Conservation (phyloP, 1,140 invertebrate genomes). For the Tachypleus tridentatus region DNA sequence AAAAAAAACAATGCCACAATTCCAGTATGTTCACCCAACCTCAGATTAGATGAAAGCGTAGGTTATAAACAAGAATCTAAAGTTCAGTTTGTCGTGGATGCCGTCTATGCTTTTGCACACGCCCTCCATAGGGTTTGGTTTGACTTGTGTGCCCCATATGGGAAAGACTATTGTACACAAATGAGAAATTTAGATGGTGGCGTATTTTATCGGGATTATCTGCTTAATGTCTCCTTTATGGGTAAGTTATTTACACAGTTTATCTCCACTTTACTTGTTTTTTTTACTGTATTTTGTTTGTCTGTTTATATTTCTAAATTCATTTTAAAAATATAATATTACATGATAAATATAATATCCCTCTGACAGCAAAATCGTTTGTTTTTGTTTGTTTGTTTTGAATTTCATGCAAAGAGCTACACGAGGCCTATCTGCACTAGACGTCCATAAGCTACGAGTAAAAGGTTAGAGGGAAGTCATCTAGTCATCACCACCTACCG, state of each 20-base stretch:
- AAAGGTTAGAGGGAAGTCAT: no score
- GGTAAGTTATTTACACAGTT: slow-evolving; percentile 39
- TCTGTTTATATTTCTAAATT: not conserved
- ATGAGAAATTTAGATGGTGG: slow-evolving; percentile 56
- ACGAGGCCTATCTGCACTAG: no score
- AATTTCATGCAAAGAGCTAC: no score
- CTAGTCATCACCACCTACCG: no score
- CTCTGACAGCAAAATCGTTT: no score
- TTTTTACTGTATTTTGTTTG: not conserved
- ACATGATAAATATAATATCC: no score
- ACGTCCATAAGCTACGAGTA: no score
- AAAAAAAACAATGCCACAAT: slow-evolving; percentile 21
- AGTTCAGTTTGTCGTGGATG: slow-evolving; percentile 77
- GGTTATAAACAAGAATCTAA: slow-evolving; percentile 60
- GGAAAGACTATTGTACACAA: slow-evolving; percentile 42
- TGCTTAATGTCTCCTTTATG: slow-evolving; percentile 51
- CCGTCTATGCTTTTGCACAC: slow-evolving; percentile 74
- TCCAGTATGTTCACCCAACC: slow-evolving; percentile 33
- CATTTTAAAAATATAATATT: no score
- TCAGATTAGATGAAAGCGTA: slow-evolving; percentile 30
- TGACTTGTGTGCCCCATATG: slow-evolving; percentile 39
- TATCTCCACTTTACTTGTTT: no score
- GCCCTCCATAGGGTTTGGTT: slow-evolving; percentile 51
- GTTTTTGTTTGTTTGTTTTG: no score
- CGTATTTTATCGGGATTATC: slow-evolving; percentile 50